A percentile compares a stretch with the other conserved stretches of the same genome.
Conservation (phyloP, 2,113 vertebrate species). For the Melanerpes aurifrons region DNA sequence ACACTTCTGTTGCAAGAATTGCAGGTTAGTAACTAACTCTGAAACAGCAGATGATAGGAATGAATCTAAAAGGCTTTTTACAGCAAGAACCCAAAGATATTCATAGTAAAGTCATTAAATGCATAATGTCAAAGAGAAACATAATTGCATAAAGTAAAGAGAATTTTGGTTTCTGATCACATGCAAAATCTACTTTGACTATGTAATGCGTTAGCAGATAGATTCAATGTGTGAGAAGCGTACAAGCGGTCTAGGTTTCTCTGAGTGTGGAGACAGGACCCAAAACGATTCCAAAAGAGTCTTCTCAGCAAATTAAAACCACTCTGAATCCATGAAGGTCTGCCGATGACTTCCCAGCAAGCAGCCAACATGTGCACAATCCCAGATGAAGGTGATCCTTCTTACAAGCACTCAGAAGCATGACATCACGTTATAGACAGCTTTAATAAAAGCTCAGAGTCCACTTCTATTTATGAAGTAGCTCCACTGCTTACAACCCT, state of each 20-base stretch:
- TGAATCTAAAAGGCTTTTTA: not conserved
- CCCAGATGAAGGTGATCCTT: slow-evolving; percentile 8
- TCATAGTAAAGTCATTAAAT: not conserved
- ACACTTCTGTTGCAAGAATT: not conserved
- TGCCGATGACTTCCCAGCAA: slow-evolving; percentile 20
- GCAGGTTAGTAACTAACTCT: not conserved
- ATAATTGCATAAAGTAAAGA: not conserved
- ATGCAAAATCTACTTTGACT: not conserved
- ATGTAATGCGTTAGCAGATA: not conserved
- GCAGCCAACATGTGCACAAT: not conserved
- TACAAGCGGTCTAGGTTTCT: not conserved
- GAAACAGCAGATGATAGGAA: not conserved
- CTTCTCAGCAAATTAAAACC: slow-evolving; percentile 16
- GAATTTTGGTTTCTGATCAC: not conserved
- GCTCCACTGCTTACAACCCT: not conserved
- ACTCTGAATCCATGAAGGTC: not conserved
- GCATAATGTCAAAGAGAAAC: not conserved
- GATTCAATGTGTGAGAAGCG: not conserved
- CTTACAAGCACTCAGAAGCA: not conserved
- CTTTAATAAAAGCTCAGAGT: not conserved
- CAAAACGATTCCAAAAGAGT: not conserved
- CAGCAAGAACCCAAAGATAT: slow-evolving; percentile 11
- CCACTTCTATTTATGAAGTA: not conserved
- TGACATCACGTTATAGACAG: not conserved
- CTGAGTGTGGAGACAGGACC: not conserved